Percentiles rank a stretch among this genome's conserved stretches.
These are phyloP conservation scores for Acestrorhynchus altus DNA, from an alignment of 2,797 vertebrate species.

Conservation along the genomic window DNA sequence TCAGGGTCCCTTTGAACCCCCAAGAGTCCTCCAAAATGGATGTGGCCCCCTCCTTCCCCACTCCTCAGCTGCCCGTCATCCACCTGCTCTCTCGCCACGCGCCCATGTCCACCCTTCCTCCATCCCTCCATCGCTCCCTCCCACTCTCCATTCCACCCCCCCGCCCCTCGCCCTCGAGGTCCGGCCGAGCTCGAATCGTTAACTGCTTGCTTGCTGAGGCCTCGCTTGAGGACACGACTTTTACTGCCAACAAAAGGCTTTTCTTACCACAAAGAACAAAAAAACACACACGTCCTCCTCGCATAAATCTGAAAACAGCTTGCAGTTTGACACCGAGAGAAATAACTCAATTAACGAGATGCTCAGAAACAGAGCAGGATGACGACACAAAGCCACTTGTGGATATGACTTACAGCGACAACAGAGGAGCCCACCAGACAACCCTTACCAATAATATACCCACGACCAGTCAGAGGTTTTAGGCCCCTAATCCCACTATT, in stretches of 20 bases:
- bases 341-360: neutral
- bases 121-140: conserved; percentile 63
- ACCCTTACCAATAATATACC: too few species aligned
- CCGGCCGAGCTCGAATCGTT: conserved; percentile 78
- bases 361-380: neutral
- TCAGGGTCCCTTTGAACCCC: conserved; percentile 80
- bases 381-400: neutral
- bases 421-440: neutral
- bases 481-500: too few species aligned
- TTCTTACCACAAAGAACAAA: conserved; percentile 57
- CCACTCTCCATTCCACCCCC: conserved; percentile 56
- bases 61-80: conserved; percentile 84
- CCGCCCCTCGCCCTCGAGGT: conserved; percentile 48
- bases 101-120: conserved; percentile 74
- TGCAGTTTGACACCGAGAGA: neutral
- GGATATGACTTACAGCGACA: neutral
- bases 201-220: conserved; percentile 69
- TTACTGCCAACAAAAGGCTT: conserved; percentile 54
- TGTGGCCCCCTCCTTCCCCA: conserved; percentile 67
- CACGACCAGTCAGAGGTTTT: too few species aligned
- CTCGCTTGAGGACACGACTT: conserved; percentile 63
- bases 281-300: neutral
- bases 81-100: conserved; percentile 83
- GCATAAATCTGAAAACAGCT: neutral
- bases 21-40: conserved; percentile 84